phyloP scores from a whole-genome alignment of 2,797 vertebrate species.

The Otolemur crassicaudatus region DNA sequence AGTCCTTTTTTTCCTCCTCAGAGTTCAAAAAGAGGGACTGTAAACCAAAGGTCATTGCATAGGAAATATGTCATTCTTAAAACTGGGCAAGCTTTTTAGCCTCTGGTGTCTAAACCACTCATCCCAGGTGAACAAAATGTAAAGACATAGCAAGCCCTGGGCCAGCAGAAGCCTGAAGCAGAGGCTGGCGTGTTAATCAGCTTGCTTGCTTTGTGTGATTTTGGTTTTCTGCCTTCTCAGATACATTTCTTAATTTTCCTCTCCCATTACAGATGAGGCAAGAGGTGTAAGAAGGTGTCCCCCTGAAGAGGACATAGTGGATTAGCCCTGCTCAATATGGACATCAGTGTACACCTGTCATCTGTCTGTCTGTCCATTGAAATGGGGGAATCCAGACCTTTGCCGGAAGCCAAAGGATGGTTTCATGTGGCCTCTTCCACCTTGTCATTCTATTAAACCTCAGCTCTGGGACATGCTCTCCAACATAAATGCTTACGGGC shows the following conservation, averaged over 20 bases:
- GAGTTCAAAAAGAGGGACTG: background rate
- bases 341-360: background rate
- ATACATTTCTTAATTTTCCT: conserved; percentile 5
- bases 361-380: background rate
- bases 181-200: background rate
- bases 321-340: background rate
- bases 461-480: background rate
- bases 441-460: background rate
- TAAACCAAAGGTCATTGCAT: background rate
- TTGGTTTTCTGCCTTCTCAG: background rate
- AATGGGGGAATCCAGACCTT: background rate
- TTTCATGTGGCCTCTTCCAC: background rate
- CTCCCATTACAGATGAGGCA: background rate
- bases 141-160: background rate
- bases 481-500: background rate
- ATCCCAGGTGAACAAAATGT: background rate
- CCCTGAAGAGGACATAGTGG: background rate
- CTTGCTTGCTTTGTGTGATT: background rate
- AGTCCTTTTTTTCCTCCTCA: background rate
- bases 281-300: background rate
- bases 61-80: background rate
- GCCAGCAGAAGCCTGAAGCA: conserved; percentile 20
- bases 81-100: background rate
- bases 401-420: background rate
- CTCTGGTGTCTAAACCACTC: background rate